A percentile compares a stretch with the other conserved stretches of the same genome.
These are phyloP conservation scores for Notothenia coriiceps DNA, from an alignment of 2,113 vertebrate species.

Conservation along the genomic window DNA sequence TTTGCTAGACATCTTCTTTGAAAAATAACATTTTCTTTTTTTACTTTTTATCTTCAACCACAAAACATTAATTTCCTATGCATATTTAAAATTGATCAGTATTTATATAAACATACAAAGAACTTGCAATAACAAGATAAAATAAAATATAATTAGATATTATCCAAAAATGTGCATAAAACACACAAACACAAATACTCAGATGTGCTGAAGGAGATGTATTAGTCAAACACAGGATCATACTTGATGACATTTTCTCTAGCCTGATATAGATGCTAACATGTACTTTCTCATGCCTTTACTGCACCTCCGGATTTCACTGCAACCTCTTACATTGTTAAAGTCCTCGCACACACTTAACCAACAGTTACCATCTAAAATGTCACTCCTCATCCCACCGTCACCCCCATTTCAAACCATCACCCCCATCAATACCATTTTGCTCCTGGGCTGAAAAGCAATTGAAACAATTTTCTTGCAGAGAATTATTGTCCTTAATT, in stretches of 20 bases:
- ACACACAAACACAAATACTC: neutral
- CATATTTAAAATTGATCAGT: neutral
- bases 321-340: constrained; percentile 49
- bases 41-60: constrained; percentile 19
- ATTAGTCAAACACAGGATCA: constrained; percentile 35
- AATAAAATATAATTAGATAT: too few relatives aligned
- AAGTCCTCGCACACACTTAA: constrained; percentile 62
- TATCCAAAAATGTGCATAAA: too few relatives aligned
- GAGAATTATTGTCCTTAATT: constrained; percentile 86
- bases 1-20: constrained; percentile 8
- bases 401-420: constrained; percentile 78
- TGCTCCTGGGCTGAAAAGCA: constrained; percentile 82
- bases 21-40: constrained; percentile 19
- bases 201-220: constrained; percentile 26
- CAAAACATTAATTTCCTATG: neutral
- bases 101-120: too few relatives aligned
- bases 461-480: constrained; percentile 84
- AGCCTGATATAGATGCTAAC: constrained; percentile 37
- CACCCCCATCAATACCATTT: constrained; percentile 79
- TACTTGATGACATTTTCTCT: constrained; percentile 18
- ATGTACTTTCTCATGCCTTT: constrained; percentile 38
- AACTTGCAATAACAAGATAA: too few relatives aligned
- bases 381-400: constrained; percentile 70
- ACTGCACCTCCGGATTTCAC: constrained; percentile 37
- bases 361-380: constrained; percentile 70